Conservation (phyloP, 2,888 invertebrate genomes). For the Acronicta alni region DNA sequence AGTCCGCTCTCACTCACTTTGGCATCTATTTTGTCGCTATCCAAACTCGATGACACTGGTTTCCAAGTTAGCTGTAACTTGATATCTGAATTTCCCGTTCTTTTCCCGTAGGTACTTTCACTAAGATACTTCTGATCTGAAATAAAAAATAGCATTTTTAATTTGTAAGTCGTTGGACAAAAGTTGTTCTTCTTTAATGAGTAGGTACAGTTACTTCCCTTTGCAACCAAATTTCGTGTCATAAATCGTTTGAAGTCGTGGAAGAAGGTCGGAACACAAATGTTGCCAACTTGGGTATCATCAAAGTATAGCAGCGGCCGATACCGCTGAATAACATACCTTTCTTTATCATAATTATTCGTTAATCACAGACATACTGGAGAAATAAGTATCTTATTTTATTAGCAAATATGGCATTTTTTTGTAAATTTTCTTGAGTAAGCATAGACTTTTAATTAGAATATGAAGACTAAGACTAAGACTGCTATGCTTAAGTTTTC, state of each 20-base stretch:
- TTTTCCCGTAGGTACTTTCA: neutral
- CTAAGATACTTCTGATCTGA: too few species aligned
- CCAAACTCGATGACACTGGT: neutral
- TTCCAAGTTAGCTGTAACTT: neutral
- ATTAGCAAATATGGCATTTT: too few species aligned
- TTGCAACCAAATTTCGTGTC: constrained; percentile 14
- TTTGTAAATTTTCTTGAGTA: too few species aligned
- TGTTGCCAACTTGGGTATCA: constrained; percentile 1
- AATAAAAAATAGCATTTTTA: too few species aligned
- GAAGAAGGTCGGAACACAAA: constrained; percentile 3
- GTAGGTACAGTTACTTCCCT: constrained; percentile 23
- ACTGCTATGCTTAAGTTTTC: too few species aligned
- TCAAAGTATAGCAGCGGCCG: neutral
- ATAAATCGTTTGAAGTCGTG: constrained; percentile 12
- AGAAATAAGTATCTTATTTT: too few species aligned
- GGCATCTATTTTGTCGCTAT: constrained; percentile 8
- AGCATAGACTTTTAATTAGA: too few species aligned
- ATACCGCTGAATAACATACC: too few species aligned
- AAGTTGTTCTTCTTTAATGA: constrained; percentile 34
- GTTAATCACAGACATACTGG: too few species aligned
- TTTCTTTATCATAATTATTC: too few species aligned
- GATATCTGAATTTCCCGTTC: neutral
- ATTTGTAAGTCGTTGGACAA: neutral
- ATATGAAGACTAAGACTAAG: too few species aligned
- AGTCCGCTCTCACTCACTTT: constrained; percentile 1